These are phyloP conservation scores for Drosophila melanosoma DNA, from an alignment of 2,888 invertebrate genomes.

Conservation along the genomic window DNA sequence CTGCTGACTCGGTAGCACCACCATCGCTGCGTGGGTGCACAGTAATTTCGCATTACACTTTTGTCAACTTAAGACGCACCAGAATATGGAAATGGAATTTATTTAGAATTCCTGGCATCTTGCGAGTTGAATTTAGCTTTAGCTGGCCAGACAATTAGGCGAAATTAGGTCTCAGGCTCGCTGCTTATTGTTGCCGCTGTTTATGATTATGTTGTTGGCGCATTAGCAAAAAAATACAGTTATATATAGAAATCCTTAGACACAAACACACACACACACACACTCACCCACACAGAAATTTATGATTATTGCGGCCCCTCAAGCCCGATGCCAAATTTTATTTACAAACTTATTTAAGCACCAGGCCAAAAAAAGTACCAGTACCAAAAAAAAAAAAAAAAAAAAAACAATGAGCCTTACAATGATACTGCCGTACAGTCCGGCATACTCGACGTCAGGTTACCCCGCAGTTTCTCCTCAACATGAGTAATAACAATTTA, in stretches of 20 bases:
- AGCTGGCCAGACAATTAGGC: slow-evolving; percentile 58
- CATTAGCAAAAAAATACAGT: slow-evolving; percentile 51
- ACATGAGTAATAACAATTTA: background rate
- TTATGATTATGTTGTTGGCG: slow-evolving; percentile 62
- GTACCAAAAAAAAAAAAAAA: slow-evolving; percentile 18
- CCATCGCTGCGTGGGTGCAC: slow-evolving; percentile 15
- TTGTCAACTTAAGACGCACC: slow-evolving; percentile 25
- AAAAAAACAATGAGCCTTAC: slow-evolving; percentile 3
- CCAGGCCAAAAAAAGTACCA: slow-evolving; percentile 24
- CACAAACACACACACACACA: background rate
- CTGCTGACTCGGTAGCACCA: background rate
- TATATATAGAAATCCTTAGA: slow-evolving; percentile 1
- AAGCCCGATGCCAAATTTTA: slow-evolving; percentile 47
- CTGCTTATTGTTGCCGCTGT: slow-evolving; percentile 59
- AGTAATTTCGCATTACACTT: slow-evolving; percentile 41
- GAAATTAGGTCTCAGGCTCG: slow-evolving; percentile 78
- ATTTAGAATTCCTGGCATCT: background rate
- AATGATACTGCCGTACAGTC: background rate
- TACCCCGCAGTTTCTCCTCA: background rate
- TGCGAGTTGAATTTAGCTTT: slow-evolving; percentile 6
- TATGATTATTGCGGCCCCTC: slow-evolving; percentile 22
- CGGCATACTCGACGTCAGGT: background rate
- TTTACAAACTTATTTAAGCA: slow-evolving; percentile 51
- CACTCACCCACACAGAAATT: slow-evolving; percentile 9
- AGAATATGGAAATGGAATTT: slow-evolving; percentile 34